Conservation (phyloP, 2,797 vertebrate genomes). For the Anableps anableps region DNA sequence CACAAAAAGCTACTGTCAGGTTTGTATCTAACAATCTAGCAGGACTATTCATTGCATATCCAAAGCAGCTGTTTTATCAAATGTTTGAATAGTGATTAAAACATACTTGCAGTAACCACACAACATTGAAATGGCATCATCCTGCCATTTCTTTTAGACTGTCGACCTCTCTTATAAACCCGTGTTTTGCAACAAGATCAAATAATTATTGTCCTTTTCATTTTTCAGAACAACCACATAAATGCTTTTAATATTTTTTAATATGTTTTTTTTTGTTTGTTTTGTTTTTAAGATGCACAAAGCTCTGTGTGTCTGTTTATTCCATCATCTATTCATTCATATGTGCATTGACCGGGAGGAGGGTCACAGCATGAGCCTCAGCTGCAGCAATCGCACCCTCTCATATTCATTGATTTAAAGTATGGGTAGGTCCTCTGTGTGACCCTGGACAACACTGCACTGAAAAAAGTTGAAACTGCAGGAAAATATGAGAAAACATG, state of each 20-base stretch:
- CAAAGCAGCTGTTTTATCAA: constrained; percentile 30
- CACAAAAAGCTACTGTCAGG: constrained; percentile 26
- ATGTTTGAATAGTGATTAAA: constrained; percentile 20
- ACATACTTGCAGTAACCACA: background rate
- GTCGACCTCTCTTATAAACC: background rate
- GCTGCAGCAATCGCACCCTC: constrained; percentile 39
- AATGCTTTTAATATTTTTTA: constrained; percentile 13
- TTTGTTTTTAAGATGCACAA: background rate
- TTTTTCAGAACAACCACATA: background rate
- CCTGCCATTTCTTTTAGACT: constrained; percentile 20
- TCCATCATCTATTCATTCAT: constrained; percentile 24
- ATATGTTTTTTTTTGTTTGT: too few relatives aligned
- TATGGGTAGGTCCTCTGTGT: constrained; percentile 27
- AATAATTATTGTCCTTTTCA: constrained; percentile 1
- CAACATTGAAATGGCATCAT: background rate
- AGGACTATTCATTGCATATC: constrained; percentile 11
- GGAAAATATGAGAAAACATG: constrained; percentile 7
- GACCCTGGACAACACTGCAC: constrained; percentile 31
- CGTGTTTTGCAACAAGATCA: background rate
- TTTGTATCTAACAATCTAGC: constrained; percentile 10
- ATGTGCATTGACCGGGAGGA: constrained; percentile 26
- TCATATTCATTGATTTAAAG: constrained; percentile 32
- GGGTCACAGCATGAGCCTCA: constrained; percentile 29
- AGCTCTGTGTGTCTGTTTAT: constrained; percentile 16
- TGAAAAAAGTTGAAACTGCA: constrained; percentile 24